These are phyloP conservation scores for Oceanodroma leucorhoa DNA, from an alignment of 2,797 vertebrate genomes.

Conservation along the genomic window DNA sequence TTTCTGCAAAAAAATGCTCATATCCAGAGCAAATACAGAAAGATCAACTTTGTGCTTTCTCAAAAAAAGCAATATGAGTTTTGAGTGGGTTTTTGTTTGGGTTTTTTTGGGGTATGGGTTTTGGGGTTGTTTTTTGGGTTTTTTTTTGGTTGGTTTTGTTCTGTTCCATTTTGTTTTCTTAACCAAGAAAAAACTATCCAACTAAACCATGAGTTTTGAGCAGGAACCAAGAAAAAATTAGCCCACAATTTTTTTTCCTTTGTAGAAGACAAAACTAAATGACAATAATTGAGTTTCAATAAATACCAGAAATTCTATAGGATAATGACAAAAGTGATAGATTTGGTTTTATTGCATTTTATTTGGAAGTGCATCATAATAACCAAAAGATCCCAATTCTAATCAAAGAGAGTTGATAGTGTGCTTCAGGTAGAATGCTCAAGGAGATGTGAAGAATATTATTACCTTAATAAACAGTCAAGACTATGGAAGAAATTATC, in stretches of 20 bases:
- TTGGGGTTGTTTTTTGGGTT: neutral
- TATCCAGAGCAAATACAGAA: neutral
- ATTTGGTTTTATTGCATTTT: neutral
- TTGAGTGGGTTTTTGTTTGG: accelerated
- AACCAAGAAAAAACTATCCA: neutral
- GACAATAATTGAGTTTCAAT: neutral
- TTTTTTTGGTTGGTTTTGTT: neutral
- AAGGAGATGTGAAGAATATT: neutral
- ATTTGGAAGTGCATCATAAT: neutral
- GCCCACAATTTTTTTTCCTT: accelerated
- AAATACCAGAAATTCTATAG: neutral
- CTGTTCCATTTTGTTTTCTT: neutral
- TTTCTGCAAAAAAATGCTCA: neutral
- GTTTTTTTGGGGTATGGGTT: accelerated
- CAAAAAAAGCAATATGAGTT: neutral
- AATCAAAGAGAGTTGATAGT: neutral
- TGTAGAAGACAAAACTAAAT: neutral
- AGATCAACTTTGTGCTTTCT: neutral
- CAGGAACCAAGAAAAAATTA: neutral
- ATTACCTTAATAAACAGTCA: neutral
- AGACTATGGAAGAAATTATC: neutral
- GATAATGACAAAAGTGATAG: neutral
- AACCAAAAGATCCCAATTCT: neutral
- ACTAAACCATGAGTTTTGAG: neutral
- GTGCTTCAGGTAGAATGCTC: neutral